Conservation (phyloP, 2,797 vertebrate genomes). For the Lepilemur ruficaudatus region DNA sequence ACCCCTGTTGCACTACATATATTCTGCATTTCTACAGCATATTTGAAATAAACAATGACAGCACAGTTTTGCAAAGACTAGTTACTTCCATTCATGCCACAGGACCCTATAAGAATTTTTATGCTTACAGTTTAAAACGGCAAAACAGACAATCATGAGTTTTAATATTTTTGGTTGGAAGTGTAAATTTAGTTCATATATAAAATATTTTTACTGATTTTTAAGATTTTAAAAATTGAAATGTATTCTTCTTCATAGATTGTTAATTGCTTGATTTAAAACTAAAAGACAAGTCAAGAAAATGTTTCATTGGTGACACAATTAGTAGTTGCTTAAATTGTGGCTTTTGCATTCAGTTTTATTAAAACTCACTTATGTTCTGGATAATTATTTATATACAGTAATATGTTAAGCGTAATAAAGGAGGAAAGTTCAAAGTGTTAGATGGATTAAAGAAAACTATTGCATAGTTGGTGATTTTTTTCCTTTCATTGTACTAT, state of each 20-base stretch:
- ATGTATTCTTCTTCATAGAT: neutral
- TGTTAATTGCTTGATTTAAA: neutral
- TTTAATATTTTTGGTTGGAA: neutral
- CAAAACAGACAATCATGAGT: neutral
- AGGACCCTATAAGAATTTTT: neutral
- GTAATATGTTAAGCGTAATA: neutral
- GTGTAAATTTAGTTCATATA: neutral
- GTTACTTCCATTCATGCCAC: neutral
- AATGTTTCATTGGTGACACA: neutral
- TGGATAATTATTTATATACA: neutral
- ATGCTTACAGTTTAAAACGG: neutral
- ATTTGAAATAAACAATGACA: neutral
- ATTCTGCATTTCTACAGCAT: neutral
- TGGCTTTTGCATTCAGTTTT: neutral
- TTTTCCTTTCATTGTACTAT: neutral
- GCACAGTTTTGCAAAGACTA: neutral
- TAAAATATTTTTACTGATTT: neutral
- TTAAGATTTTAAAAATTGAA: neutral
- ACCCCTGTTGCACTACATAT: fast-evolving
- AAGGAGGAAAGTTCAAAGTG: neutral
- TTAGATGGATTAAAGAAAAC: neutral
- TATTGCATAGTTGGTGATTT: neutral
- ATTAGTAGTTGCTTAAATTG: neutral
- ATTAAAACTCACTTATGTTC: neutral
- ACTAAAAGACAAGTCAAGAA: conserved; percentile 11